Evolutionary conservation across 2,797 vertebrate species (phyloP), one percentile per base, ranked within the genome.

Genomic region (Diplodus sargus): DNA sequence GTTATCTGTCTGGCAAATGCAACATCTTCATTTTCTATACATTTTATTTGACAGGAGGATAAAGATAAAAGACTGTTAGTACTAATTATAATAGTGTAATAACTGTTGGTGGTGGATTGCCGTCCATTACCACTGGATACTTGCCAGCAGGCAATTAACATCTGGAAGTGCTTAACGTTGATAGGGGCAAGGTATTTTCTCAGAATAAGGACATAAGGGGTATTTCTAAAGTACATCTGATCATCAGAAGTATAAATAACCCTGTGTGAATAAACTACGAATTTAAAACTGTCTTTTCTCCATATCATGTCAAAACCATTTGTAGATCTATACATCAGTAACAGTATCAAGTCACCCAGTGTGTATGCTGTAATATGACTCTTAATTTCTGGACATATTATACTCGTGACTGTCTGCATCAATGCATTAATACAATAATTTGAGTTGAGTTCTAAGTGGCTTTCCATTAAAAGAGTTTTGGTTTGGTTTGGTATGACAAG

Each of bases 381-480:
- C 56, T 18, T 52, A 54, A 54, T 43, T 25, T 28, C 34, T 34
- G 34, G 10, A 74, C 25, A 30, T 30, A 54, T 3, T n/a, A 12
- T 11, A 10, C 30, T 60, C 15, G 57, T 13, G 23, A 15, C 52
- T 56, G 22, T n/a, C 18, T 53, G 7, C 23, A 54, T 11, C 34
- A 56, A n/a, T n/a, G n/a, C 43, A 71, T 23, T 30, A 22, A 57
- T 42, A 10, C 16, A 17, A 16, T 17, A 4, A 13, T 6, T 30
- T 16, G 30, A 17, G 39, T 39, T 39, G 34, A 10, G 0, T 45
- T 60, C 28, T 28, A 18, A n/a, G 25, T 53, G 9, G 23, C 23
- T 30, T 49, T 48, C 28, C 16, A 23, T 51, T 28, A 14, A n/a
- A 62, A 54, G n/a, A 56, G 49, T 74, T 66, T 68, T 61, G n/a